Conservation (phyloP, 2,113 vertebrate genomes). For the Camelus dromedarius region DNA sequence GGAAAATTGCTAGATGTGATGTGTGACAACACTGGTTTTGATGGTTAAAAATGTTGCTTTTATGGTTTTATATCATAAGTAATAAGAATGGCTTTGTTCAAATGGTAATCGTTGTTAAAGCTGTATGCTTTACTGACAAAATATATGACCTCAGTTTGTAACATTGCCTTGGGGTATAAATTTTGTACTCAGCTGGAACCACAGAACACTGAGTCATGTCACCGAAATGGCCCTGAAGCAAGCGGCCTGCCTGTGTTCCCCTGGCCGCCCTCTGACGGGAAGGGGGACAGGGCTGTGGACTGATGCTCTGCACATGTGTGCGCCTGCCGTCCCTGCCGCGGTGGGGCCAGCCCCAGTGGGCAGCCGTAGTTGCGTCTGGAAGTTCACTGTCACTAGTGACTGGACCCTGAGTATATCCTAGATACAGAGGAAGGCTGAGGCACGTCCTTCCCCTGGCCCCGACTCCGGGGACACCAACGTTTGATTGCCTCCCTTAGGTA, state of each 20-base stretch:
- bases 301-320: neutral
- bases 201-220: neutral
- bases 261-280: neutral
- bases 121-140: conserved; percentile 43
- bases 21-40: neutral
- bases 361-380: neutral
- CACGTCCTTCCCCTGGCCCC: neutral
- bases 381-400: neutral
- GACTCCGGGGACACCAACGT: neutral
- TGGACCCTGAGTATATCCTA: neutral
- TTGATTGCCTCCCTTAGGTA: neutral
- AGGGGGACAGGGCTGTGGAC: neutral
- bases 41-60: neutral
- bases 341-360: neutral
- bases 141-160: neutral
- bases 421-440: neutral
- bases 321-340: neutral
- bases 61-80: neutral
- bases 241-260: neutral
- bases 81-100: conserved; percentile 23
- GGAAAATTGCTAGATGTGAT: neutral
- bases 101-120: conserved; percentile 2
- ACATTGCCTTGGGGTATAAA: neutral
- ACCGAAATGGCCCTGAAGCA: neutral
- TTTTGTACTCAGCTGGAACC: conserved; percentile 19